Base-by-base conservation (phyloP, 1,140 invertebrate genomes). In the Pseudomyrmex concolor region DNA sequence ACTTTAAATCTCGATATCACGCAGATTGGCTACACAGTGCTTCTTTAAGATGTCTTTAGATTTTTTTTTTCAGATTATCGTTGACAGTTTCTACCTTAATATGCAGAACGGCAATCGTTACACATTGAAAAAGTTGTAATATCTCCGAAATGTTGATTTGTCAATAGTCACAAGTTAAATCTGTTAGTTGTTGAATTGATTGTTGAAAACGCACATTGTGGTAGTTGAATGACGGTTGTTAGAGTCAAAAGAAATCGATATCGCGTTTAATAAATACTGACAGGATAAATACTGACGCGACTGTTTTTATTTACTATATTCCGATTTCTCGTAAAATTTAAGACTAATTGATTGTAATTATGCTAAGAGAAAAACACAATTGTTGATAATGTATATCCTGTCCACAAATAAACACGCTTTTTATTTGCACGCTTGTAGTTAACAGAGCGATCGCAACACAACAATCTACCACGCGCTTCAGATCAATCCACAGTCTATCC, bases 41-140 rank as follows among this genome's bases (percentile, higher is more conserved):
- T 76, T 17, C 10, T 54, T 51, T 10, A 34, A 59, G 9, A 34
- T 55, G 45, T 17, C 22, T 19, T 48, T 50, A 70, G 45, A 74
- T 48, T 72, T 57, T 68, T 22, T 48, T 55, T 73, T 84, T 80
- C 51, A 83, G 34, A 34, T 7, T 34, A 5, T 48, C 34, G 25
- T 50, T 17, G 76, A 70, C 67, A 68, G 70, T 64, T 50, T 45
- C 50, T 71, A 63, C 62, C 66, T 87, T 76, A 71, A 25, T 84
- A 68, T 88, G 80, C 77, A 83, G 82, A 78, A 87, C 60, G 87
- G 86, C 86, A 34, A 34, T 34, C 5, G 34, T 34, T 48, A 17
- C 54, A 19, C 62, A 45, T 57, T 59, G 9, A 34, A 22, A 55
- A 63, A 63, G 34, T 34, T 7, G 5, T 7, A 43, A 62, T 57